phyloP scores from a whole-genome alignment of 2,888 invertebrate species.

The Leistus spinibarbis region DNA sequence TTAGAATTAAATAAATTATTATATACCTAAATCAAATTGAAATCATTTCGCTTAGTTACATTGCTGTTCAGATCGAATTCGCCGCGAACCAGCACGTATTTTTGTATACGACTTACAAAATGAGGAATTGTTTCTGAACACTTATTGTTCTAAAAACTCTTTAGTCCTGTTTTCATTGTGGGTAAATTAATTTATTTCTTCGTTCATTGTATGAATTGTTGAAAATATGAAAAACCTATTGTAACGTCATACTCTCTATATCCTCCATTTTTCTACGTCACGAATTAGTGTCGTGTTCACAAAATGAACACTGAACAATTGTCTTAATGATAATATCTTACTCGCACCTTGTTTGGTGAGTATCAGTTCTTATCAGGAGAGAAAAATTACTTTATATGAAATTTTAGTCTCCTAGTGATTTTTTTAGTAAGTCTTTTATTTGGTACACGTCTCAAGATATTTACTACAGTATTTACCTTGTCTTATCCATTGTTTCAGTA shows the following conservation, averaged over 20 bases:
- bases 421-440: conserved; percentile 29
- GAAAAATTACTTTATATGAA: not conserved
- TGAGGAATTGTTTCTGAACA: no score
- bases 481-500: conserved; percentile 22
- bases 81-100: no score
- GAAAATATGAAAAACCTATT: not conserved
- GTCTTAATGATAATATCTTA: conserved; percentile 25
- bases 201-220: not conserved
- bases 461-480: conserved; percentile 27
- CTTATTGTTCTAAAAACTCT: no score
- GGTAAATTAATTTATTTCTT: conserved; percentile 6
- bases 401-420: conserved; percentile 11
- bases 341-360: conserved; percentile 14
- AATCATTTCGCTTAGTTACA: no score
- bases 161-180: no score
- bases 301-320: not conserved
- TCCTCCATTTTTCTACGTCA: not conserved
- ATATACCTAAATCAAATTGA: no score
- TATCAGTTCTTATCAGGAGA: not conserved
- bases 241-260: not conserved
- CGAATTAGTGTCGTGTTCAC: not conserved
- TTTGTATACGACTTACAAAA: no score
- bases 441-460: not conserved
- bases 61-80: no score
- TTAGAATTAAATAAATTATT: conserved; percentile 18